These are phyloP conservation scores for Camponotus floridanus DNA, from an alignment of 1,140 invertebrate species.

Conservation along the genomic window DNA sequence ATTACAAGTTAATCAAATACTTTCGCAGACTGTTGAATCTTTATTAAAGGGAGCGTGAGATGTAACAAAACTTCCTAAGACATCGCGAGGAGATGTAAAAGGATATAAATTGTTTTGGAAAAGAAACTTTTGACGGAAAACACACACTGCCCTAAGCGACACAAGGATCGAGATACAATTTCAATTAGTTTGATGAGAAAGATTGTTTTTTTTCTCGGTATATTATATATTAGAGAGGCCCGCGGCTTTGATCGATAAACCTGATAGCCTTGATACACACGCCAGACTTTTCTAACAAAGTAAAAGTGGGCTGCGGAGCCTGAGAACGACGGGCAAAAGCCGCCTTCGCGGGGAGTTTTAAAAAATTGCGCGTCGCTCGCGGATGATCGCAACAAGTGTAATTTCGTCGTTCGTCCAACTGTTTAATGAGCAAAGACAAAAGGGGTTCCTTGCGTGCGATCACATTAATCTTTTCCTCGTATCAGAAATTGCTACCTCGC, in stretches of 20 bases:
- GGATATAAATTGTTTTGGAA: background rate
- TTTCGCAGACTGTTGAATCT: background rate
- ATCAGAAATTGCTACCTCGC: slow-evolving; percentile 15
- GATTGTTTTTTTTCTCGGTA: slow-evolving; percentile 53
- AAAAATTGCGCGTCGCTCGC: slow-evolving; percentile 69
- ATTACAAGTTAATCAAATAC: background rate
- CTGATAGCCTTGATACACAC: slow-evolving; percentile 72
- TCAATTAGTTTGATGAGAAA: slow-evolving; percentile 62
- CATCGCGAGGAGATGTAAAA: background rate
- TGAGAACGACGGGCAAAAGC: slow-evolving; percentile 2
- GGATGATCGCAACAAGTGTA: slow-evolving; percentile 26
- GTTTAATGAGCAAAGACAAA: slow-evolving; percentile 34
- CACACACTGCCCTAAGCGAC: background rate
- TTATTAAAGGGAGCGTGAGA: background rate
- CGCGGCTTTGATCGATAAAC: slow-evolving; percentile 70
- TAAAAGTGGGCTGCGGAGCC: slow-evolving; percentile 73
- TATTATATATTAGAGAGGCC: slow-evolving; percentile 66
- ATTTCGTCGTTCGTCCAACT: slow-evolving; percentile 4
- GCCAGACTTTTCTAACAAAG: slow-evolving; percentile 73
- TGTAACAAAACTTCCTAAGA: background rate
- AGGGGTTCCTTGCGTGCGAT: slow-evolving; percentile 16
- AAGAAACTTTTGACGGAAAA: background rate
- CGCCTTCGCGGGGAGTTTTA: slow-evolving; percentile 58
- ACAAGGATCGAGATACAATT: slow-evolving; percentile 58
- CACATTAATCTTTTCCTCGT: slow-evolving; percentile 46